Base-by-base conservation (phyloP, 2,797 vertebrate species). In the Anguilla obscura region DNA sequence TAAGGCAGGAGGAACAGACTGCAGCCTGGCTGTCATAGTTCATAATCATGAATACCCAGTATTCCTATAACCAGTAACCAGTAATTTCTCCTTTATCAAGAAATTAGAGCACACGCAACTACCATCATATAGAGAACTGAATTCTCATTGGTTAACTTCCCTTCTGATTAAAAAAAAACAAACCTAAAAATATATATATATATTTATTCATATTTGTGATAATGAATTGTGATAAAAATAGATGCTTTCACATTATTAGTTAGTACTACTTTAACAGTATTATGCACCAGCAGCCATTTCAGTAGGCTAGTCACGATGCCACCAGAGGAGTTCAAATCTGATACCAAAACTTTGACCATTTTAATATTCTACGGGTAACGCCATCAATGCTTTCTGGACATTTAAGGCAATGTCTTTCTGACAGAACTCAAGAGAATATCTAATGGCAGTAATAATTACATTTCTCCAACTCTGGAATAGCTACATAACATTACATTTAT, bases 401-500 rank as follows among this genome's bases (percentile, higher is more conserved):
- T 21, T 18, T 80, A 80, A 80, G 40, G 79, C 45, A 50, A 82
- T 45, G 79, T 45, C 45, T 48, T 82, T 82, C 40, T 48, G 79
- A 50, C 40, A 82, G n/a, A 82, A 82, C 21, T 82, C 18, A 48
- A 6, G 10, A 82, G 2, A 82, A 48, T 45, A 82, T 40, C 14
- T 79, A 79, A 79, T 79, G 74, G 74, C 74, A 79, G 74, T 79
- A 79, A 79, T 14, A 45, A 45, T 45, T n/a, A 82, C 12, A 7
- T 82, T 48, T 82, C 21, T 48, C 79, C 9, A n/a, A 50, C 10
- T 45, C 45, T 82, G 45, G 45, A 50, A 79, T 79, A 79, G 79
- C 74, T 82, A 48, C 21, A 48, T 33, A 48, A 50, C 79, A 82
- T 82, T 50, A 82, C 1, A n/a, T 45, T 40, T 45, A 79, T 40